Evolutionary conservation across 2,113 vertebrate genomes (phyloP).

Genomic region (Arenaria interpres): DNA sequence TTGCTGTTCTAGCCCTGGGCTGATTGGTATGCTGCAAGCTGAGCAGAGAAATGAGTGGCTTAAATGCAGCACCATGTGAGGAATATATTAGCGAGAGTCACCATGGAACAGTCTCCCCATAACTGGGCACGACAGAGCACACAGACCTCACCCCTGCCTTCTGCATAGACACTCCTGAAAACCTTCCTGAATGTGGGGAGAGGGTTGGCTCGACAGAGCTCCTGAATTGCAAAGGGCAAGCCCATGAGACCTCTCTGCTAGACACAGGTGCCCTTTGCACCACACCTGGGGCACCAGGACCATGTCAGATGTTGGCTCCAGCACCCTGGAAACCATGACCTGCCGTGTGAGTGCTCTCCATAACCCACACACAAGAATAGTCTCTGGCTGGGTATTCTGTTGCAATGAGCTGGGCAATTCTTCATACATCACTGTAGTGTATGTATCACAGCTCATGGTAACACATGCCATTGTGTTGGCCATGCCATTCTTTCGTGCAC

Average conservation of each 20-base stretch:
- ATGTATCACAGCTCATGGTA: no score
- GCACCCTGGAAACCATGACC: neutral
- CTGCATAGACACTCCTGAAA: neutral
- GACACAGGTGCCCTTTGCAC: neutral
- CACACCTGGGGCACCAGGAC: neutral
- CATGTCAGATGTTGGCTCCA: neutral
- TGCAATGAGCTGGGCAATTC: neutral
- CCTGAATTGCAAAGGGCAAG: neutral
- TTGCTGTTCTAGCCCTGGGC: slow-evolving; percentile 10
- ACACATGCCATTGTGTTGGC: no score
- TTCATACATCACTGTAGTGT: neutral
- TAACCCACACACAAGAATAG: neutral
- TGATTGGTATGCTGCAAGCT: slow-evolving; percentile 22
- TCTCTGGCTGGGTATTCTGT: neutral
- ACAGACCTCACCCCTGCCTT: neutral
- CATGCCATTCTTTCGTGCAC: neutral
- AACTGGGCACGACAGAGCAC: neutral
- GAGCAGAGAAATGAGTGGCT: slow-evolving; percentile 36
- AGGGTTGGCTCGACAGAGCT: neutral
- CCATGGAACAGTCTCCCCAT: neutral
- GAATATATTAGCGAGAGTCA: slow-evolving; percentile 20
- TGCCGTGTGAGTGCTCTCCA: neutral
- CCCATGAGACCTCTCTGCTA: neutral
- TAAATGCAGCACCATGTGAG: neutral
- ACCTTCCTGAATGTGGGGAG: neutral